phyloP scores from a whole-genome alignment of 2,888 invertebrate species.

The Acanthacorydalis orientalis region DNA sequence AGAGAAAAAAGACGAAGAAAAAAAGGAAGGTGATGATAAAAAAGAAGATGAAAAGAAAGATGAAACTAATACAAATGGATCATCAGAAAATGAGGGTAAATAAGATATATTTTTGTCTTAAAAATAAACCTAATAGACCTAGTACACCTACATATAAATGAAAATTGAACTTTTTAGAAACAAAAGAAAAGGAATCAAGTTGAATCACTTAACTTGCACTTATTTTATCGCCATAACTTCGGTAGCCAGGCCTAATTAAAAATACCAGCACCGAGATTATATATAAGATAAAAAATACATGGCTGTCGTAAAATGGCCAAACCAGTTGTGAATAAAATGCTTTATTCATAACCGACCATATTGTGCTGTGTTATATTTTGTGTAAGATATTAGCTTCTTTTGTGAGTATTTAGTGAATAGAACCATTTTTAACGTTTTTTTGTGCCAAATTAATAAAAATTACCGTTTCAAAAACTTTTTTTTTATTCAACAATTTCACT shows the following conservation, averaged over 20 bases:
- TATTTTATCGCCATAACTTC: too few species aligned
- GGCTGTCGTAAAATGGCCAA: neutral
- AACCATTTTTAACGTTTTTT: neutral
- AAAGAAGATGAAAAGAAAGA: slow-evolving; percentile 28
- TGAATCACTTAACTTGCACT: slow-evolving; percentile 27
- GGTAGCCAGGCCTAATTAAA: too few species aligned
- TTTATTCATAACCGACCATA: slow-evolving; percentile 15
- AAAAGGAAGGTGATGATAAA: slow-evolving; percentile 32
- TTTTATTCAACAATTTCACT: too few species aligned
- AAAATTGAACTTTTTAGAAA: slow-evolving; percentile 32
- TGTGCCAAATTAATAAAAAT: neutral
- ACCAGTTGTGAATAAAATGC: neutral
- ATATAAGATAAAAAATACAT: neutral
- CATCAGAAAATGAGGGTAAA: slow-evolving; percentile 29
- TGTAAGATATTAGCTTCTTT: slow-evolving; percentile 13
- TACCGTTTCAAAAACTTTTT: too few species aligned
- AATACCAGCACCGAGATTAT: too few species aligned
- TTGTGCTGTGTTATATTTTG: slow-evolving; percentile 35
- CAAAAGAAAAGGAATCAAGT: slow-evolving; percentile 52
- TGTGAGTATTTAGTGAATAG: neutral
- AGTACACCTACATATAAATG: too few species aligned
- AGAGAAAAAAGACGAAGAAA: slow-evolving; percentile 37
- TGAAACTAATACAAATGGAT: slow-evolving; percentile 31
- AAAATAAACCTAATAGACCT: too few species aligned
- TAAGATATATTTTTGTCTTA: slow-evolving; percentile 21